Percentiles rank a stretch among this genome's conserved stretches.
Evolutionary conservation across 2,888 invertebrate species (phyloP).

Genomic region (Ennomos fuscantarius): DNA sequence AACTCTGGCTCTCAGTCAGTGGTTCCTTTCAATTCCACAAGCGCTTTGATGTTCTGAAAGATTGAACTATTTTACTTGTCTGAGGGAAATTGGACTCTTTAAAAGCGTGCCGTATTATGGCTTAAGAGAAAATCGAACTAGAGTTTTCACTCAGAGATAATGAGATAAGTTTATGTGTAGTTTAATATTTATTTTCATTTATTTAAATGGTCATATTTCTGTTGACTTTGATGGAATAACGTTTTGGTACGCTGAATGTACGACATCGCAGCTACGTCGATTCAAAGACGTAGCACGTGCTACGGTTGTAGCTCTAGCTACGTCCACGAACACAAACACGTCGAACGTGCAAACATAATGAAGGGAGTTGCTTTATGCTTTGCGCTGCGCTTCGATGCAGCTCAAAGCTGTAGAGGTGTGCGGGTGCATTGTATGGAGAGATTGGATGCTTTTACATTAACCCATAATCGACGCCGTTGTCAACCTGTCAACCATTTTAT

Average conservation of each 20-base stretch:
- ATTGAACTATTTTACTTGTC: slow-evolving; percentile 10
- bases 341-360: slow-evolving; percentile 87
- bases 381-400: background rate
- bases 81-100: background rate
- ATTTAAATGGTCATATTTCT: no score
- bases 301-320: slow-evolving; percentile 9
- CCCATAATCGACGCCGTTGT: no score
- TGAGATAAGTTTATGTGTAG: background rate
- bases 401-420: slow-evolving; percentile 86
- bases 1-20: slow-evolving; percentile 6
- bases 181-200: no score
- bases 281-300: slow-evolving; percentile 10
- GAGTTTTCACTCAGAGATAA: slow-evolving; percentile 2
- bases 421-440: slow-evolving; percentile 86
- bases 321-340: slow-evolving; percentile 2
- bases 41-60: slow-evolving; percentile 11
- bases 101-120: background rate
- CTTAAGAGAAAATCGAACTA: background rate
- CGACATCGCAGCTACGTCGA: slow-evolving; percentile 1
- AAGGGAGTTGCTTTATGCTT: slow-evolving; percentile 3
- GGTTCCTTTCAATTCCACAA: slow-evolving; percentile 8
- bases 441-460: no score
- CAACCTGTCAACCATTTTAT: no score
- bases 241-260: background rate
- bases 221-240: background rate